These are phyloP conservation scores for Plemyria rubiginata DNA, from an alignment of 2,888 invertebrate genomes.

Conservation along the genomic window DNA sequence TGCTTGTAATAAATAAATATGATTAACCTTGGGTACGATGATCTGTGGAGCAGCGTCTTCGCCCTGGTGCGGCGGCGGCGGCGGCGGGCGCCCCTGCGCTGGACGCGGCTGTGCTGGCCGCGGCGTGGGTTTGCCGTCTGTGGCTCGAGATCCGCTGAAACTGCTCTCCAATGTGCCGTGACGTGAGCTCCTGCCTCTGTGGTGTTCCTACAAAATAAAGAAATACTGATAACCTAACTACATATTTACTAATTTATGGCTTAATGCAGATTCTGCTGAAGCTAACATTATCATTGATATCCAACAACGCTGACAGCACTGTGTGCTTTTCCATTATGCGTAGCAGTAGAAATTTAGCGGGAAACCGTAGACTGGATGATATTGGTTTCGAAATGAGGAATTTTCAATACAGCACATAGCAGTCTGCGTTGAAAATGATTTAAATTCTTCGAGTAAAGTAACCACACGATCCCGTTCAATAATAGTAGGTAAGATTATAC, in stretches of 20 bases:
- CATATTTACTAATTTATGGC: neutral
- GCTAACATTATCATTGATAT: neutral
- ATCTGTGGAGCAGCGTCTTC: constrained; percentile 2
- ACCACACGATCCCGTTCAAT: neutral
- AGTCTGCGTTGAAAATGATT: neutral
- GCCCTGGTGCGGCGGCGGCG: constrained; percentile 8
- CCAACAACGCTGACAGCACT: too few relatives aligned
- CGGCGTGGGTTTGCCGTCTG: constrained; percentile 8
- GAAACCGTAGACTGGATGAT: neutral
- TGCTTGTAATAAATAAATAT: too few relatives aligned
- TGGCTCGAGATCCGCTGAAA: constrained; percentile 15
- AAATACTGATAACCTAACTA: neutral
- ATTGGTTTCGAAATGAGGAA: neutral
- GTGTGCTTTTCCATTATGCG: neutral
- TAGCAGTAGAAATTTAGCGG: neutral
- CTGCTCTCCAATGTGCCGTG: constrained; percentile 19
- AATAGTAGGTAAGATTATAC: neutral
- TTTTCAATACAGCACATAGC: constrained; percentile 1
- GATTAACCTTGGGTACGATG: constrained; percentile 21
- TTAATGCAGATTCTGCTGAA: neutral
- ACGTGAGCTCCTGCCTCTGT: constrained; percentile 16
- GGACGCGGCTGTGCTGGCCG: constrained; percentile 4
- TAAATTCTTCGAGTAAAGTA: neutral
- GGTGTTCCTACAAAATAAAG: constrained; percentile 5
- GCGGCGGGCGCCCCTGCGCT: constrained; percentile 4